Conservation (phyloP, 2,888 invertebrate genomes). For the Meloe dianella region DNA sequence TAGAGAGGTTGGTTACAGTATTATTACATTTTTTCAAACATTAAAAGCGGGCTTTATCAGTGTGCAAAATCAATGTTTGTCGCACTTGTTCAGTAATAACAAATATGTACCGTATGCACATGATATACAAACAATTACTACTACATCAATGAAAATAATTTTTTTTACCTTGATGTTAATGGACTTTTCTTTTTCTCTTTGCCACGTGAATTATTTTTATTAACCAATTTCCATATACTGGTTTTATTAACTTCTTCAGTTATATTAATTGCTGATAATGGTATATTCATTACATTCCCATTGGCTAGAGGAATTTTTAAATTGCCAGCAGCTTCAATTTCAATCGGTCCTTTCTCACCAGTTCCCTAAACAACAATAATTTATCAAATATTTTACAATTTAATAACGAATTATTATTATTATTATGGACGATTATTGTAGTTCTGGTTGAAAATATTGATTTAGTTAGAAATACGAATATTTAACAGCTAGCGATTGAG, state of each 20-base stretch:
- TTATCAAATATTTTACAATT: not conserved
- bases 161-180: constrained; percentile 48
- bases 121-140: too few species aligned
- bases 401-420: too few species aligned
- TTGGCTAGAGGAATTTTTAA: constrained; percentile 87
- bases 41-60: too few species aligned
- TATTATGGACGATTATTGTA: too few species aligned
- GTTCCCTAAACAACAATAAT: constrained; percentile 27
- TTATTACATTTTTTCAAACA: too few species aligned
- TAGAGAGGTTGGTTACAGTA: too few species aligned
- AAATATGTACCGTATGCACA: too few species aligned
- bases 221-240: constrained; percentile 93
- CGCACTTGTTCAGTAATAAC: too few species aligned
- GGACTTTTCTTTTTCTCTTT: constrained; percentile 58
- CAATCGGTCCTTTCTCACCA: constrained; percentile 35
- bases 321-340: constrained; percentile 58
- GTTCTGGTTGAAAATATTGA: too few species aligned
- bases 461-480: too few species aligned
- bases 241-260: constrained; percentile 93
- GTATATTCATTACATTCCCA: constrained; percentile 90
- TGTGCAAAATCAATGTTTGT: too few species aligned
- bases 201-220: constrained; percentile 67
- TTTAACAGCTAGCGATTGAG: not conserved
- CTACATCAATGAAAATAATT: too few species aligned
- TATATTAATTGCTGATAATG: constrained; percentile 84